phyloP scores from a whole-genome alignment of 2,888 invertebrate genomes.

The Cantharis flavilabris region DNA sequence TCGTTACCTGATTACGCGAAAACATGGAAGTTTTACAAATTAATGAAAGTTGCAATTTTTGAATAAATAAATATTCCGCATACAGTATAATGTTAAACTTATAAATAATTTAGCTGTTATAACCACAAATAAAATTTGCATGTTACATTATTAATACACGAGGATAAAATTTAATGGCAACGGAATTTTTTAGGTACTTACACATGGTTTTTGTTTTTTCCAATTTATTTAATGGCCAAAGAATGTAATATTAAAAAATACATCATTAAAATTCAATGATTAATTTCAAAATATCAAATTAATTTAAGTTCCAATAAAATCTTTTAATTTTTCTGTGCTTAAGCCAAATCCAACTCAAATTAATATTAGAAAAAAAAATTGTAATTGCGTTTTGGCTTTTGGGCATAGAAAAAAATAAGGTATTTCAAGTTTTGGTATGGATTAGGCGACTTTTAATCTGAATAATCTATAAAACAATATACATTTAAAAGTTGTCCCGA shows the following conservation, averaged over 20 bases:
- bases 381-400: too few species aligned
- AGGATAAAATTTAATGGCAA: background rate
- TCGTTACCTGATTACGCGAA: slow-evolving; percentile 33
- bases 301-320: background rate
- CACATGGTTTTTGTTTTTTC: background rate
- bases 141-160: background rate
- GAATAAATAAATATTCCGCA: background rate
- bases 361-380: too few species aligned
- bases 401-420: too few species aligned
- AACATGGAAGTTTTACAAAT: slow-evolving; percentile 27
- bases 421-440: too few species aligned
- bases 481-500: too few species aligned
- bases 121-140: background rate
- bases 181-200: background rate
- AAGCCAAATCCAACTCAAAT: too few species aligned
- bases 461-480: too few species aligned
- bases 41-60: slow-evolving; percentile 9
- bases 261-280: background rate
- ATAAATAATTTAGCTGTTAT: background rate
- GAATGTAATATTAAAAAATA: background rate
- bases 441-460: too few species aligned
- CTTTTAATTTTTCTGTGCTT: too few species aligned
- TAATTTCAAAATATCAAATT: background rate
- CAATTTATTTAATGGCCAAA: background rate
- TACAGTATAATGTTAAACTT: background rate